phyloP scores from a whole-genome alignment of 2,113 vertebrate genomes.

The Calonectris borealis region DNA sequence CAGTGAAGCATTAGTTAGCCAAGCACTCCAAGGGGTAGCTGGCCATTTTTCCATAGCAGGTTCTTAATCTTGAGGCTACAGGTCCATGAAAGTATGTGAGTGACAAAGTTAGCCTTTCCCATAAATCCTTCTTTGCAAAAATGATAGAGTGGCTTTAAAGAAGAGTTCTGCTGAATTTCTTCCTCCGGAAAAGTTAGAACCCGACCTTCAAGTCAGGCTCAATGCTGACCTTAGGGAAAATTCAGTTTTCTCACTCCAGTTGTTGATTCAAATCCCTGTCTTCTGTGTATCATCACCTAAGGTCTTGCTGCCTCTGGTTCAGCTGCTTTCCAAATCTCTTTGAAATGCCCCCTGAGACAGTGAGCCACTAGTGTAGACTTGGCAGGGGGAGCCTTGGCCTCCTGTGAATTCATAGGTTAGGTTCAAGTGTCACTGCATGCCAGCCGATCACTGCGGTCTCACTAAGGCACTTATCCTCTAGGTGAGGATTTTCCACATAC shows the following conservation, averaged over 20 bases:
- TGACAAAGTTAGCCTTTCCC: background rate
- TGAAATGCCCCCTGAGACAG: background rate
- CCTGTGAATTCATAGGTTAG: background rate
- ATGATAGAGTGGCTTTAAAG: background rate
- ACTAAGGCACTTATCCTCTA: background rate
- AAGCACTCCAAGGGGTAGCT: background rate
- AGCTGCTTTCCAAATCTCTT: background rate
- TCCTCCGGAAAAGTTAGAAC: background rate
- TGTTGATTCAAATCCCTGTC: background rate
- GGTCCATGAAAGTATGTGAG: background rate
- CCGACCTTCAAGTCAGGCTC: background rate
- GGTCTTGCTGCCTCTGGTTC: background rate
- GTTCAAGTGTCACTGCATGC: background rate
- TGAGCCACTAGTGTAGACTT: background rate
- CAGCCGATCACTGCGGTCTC: fast-evolving
- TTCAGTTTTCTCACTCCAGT: background rate
- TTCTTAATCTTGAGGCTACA: background rate
- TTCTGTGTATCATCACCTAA: background rate
- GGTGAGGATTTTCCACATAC: background rate
- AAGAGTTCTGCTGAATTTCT: background rate
- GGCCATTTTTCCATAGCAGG: background rate
- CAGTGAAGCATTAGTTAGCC: background rate
- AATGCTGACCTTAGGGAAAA: background rate
- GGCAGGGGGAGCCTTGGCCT: background rate
- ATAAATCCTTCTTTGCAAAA: background rate